Evolutionary conservation across 2,113 vertebrate genomes (phyloP), one percentile per base, ranked within the genome.

Genomic region (Caretta caretta): DNA sequence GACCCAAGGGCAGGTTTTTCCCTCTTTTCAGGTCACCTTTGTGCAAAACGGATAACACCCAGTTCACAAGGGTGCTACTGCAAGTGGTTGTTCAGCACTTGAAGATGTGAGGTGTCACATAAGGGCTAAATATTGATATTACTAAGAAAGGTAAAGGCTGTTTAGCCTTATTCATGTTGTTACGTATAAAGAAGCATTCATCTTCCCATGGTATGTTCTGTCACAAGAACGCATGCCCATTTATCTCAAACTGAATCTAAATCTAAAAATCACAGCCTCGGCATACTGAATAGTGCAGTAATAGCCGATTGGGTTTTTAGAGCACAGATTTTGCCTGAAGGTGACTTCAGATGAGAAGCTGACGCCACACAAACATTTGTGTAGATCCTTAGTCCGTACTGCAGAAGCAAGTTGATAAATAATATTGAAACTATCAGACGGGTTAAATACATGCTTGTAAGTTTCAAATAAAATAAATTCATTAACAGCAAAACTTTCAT

Each of bases 401-500:
- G 2, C 6, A 46, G 25, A 76, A 46, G n/a, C 72, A 76, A 76
- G 11, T 25, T 25, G n/a, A 11, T 42, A 25, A 46, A 76, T 25
- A 76, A 76, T 76, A 76, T 42, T 46, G 38, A 76, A 46, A 72
- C 4, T 46, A 79, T 59, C 53, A 86, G 78, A 87, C 48, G 27
- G 82, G 25, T n/a, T 8, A 1, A 5, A 82, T 75, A 76, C 24
- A 54, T 8, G 31, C 3, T 12, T 20, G 53, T 7, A n/a, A 22
- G 65, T 5, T 22, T 75, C 79, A 51, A 53, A 83, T 57, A 25
- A 84, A 62, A 79, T 50, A 46, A 80, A 53, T 25, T 92, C 27
- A 1, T 50, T 4, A 83, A 9, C 3, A 75, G 16, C 24, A 0
- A 0, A 91, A 48, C 0, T 1, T 3, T 0, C 0, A 0, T 31